Base-by-base conservation (phyloP, 2,888 invertebrate genomes). In the Lamproptera curius region DNA sequence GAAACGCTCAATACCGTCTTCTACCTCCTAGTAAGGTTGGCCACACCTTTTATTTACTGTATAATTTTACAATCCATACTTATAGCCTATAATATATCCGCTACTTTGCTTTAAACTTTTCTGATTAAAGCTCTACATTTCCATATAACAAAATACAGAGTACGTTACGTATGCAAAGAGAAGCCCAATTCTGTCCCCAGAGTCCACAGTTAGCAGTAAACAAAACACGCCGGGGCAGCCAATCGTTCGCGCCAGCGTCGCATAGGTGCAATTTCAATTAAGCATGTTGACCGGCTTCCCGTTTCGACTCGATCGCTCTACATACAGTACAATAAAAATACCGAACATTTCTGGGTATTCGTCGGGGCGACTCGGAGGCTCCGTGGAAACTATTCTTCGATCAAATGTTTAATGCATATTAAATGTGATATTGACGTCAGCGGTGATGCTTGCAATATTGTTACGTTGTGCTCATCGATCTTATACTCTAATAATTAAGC, bases 261-360 rank as follows among this genome's bases (percentile, higher is more conserved):
- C 47, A 37, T n/a, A 43, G 26, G 48, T 43, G 43, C 26, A 39
- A 17, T 49, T 49, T 49, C 40, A 49, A 49, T 49, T 49, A 49
- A 49, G 35, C 13, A 17, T 40, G 40, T 40, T 40, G 49, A 40
- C 43, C 40, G 49, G 38, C 39, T 40, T 49, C 43, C 43, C 43
- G 43, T 40, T 44, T 40, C 40, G 43, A 40, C 40, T 44, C 39
- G 39, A 28, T 40, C 44, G 44, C 43, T 49, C 43, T 43, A 49
- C 39, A 44, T 49, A 44, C 43, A 26, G 16, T 39, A 49, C 43
- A 49, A 49, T 49, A 49, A 49, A 49, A 49, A 49, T 49, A 36
- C 49, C 49, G 13, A 44, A 49, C 49, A 49, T 49, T 36, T 49
- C 49, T 49, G 40, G 35, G 43, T 43, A 40, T 44, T 28, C 49